Base-by-base conservation (phyloP, 2,797 vertebrate species). In the Diplodus puntazzo region DNA sequence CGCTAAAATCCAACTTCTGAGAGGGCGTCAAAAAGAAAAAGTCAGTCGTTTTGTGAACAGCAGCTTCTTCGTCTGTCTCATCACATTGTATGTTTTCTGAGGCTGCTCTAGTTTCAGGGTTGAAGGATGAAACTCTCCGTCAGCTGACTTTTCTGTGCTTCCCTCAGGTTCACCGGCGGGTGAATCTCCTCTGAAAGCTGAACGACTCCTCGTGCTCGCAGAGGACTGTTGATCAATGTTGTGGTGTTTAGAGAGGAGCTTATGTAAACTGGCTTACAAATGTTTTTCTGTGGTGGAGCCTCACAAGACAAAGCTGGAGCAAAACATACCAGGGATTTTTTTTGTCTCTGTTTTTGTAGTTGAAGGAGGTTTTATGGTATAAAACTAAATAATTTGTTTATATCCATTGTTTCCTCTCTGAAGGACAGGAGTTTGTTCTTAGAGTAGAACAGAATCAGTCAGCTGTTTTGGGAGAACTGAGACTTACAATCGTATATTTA, bases 121-220 rank as follows among this genome's bases (percentile, higher is more conserved):
- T 58, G 18, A 74, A 69, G 20, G 20, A 54, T 53, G 6, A 48
- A 18, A 20, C 18, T 49, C 39, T 75, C 4, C 27, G 13, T 72
- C 20, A 27, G 58, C 42, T 61, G 45, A 76, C 61, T 48, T 66
- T 39, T 68, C 53, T 71, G 17, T 45, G 1, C 57, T 53, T 55
- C 46, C 18, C 39, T 75, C 42, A 25, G 6, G 61, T 50, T 67
- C 39, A 42, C 21, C 52, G 1, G 2, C 39, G 66, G 65, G 34
- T 81, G 74, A 75, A 60, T 61, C 57, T 60, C 27, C 77, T 50
- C 69, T 57, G 65, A 67, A 63, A 11, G 61, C 18, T 71, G 16
- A 67, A 62, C 54, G 2, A 17, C 25, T 66, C 45, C 53, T 85
- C 55, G 0, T 18, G 71, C 64, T 58, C 66, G 6, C 77, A 17